phyloP scores from a whole-genome alignment of 2,113 vertebrate species.

The Grammomys dolichurus region DNA sequence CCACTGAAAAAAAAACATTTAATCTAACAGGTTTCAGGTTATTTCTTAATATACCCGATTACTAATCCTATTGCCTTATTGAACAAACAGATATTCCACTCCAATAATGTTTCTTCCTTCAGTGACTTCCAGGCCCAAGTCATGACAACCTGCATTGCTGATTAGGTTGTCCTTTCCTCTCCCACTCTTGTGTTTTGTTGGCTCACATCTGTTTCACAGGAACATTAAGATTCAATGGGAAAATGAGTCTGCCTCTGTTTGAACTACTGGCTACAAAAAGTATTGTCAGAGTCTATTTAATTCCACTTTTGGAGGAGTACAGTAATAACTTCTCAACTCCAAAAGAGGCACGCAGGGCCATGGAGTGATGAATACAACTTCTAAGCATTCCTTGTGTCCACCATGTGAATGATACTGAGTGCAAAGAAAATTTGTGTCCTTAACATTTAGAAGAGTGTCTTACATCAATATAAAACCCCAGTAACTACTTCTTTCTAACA shows the following conservation, averaged over 20 bases:
- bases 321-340: conserved; percentile 6
- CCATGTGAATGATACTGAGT: background rate
- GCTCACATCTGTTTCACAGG: conserved; percentile 7
- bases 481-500: background rate
- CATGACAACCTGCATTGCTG: background rate
- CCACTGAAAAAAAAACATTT: background rate
- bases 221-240: conserved; percentile 7
- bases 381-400: background rate
- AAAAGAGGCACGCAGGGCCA: background rate
- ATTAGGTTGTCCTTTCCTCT: background rate
- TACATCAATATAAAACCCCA: background rate
- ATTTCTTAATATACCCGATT: background rate
- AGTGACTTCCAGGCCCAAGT: background rate
- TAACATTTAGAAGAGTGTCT: background rate
- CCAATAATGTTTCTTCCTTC: background rate
- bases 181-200: background rate
- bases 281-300: conserved; percentile 39
- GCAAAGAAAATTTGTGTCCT: background rate
- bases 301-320: background rate
- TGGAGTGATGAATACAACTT: background rate
- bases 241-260: background rate
- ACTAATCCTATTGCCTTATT: background rate
- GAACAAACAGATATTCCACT: conserved; percentile 37
- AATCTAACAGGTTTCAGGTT: background rate
- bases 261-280: conserved; percentile 25